phyloP scores from a whole-genome alignment of 2,113 vertebrate species.

The Bothrops jararaca region DNA sequence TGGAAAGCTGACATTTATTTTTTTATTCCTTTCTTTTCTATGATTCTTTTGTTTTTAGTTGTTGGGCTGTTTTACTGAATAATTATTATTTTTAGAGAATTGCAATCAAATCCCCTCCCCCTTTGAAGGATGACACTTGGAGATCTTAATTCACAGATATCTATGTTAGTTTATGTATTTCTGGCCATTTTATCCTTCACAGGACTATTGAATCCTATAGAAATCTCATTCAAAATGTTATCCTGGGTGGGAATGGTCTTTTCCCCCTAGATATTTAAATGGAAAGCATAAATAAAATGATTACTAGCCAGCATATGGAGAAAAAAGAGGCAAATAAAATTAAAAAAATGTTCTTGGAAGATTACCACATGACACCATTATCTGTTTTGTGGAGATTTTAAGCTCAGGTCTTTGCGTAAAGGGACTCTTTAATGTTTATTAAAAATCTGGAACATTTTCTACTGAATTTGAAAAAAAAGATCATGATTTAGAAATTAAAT shows the following conservation, averaged over 20 bases:
- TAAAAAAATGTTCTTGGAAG: slow-evolving; percentile 44
- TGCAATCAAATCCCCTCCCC: neutral
- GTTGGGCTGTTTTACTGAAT: neutral
- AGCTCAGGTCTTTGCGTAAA: slow-evolving; percentile 48
- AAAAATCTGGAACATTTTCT: neutral
- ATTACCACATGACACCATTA: slow-evolving; percentile 13
- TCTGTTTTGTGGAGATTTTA: slow-evolving; percentile 32
- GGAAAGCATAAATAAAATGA: slow-evolving; percentile 48
- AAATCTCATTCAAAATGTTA: neutral
- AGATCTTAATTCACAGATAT: neutral
- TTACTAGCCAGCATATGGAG: slow-evolving; percentile 17
- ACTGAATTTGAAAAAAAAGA: slow-evolving; percentile 28
- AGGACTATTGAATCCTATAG: neutral
- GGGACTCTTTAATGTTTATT: slow-evolving; percentile 18
- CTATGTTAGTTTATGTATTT: neutral
- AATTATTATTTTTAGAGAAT: neutral
- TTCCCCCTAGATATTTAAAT: slow-evolving; percentile 37
- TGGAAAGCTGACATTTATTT: neutral
- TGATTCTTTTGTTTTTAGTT: neutral
- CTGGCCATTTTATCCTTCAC: no score
- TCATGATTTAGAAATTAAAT: neutral
- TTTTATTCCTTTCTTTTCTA: neutral
- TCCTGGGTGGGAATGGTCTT: slow-evolving; percentile 17
- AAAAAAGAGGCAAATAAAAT: slow-evolving; percentile 41
- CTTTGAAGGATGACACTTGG: neutral